Evolutionary conservation across 2,888 invertebrate genomes (phyloP).

Genomic region (Rhyacophila evoluta): DNA sequence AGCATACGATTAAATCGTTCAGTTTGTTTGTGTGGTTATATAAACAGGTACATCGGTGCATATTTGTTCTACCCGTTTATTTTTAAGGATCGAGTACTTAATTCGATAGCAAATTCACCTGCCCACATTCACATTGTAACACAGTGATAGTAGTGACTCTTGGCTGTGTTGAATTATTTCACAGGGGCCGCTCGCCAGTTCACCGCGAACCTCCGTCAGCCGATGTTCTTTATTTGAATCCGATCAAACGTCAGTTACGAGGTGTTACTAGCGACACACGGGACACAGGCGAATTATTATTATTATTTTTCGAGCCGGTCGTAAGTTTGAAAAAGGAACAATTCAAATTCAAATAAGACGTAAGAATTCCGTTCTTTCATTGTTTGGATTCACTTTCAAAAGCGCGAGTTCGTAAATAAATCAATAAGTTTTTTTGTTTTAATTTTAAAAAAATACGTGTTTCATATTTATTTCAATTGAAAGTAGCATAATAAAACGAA

Average conservation of each 20-base stretch:
- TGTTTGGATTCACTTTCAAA: too few relatives aligned
- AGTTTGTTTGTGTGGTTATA: too few relatives aligned
- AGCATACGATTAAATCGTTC: too few relatives aligned
- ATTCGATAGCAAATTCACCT: too few relatives aligned
- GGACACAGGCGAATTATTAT: not conserved
- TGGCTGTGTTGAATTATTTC: not conserved
- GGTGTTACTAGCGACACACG: not conserved
- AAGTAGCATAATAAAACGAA: not conserved
- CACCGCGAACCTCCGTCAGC: conserved; percentile 32
- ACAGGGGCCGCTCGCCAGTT: conserved; percentile 31
- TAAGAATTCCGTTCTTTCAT: too few relatives aligned
- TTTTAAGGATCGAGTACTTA: too few relatives aligned
- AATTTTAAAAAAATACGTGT: not conserved
- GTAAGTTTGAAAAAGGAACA: not conserved
- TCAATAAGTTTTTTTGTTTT: not conserved
- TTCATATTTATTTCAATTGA: not conserved
- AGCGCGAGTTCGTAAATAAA: too few relatives aligned
- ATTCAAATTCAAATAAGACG: not conserved
- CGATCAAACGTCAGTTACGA: conserved; percentile 16
- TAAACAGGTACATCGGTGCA: too few relatives aligned
- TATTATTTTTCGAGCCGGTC: not conserved
- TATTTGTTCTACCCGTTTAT: too few relatives aligned
- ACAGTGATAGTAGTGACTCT: not conserved
- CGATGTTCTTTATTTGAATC: not conserved
- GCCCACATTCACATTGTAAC: not conserved